A percentile compares a stretch with the other conserved stretches of the same genome.
Conservation (phyloP, 2,888 invertebrate species). For the Myopa testacea region DNA sequence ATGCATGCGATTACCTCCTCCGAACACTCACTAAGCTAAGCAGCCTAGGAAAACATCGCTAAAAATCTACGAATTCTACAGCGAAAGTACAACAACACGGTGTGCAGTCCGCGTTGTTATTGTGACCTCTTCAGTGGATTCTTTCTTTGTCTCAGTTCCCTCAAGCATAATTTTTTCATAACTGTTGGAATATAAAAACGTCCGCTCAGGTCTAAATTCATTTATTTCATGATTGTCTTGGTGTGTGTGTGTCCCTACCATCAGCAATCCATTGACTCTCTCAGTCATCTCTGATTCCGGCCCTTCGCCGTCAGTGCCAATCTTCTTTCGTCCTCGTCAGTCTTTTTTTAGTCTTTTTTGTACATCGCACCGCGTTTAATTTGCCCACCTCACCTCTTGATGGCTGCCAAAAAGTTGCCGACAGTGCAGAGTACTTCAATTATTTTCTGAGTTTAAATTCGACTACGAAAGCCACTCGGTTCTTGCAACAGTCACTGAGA, state of each 20-base stretch:
- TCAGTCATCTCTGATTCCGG: neutral
- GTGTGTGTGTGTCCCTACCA: neutral
- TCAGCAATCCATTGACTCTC: neutral
- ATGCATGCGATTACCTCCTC: too few species aligned
- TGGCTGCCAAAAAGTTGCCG: conserved; percentile 9
- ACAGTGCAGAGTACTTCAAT: neutral
- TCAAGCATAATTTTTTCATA: neutral
- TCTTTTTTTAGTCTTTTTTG: neutral
- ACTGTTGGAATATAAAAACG: too few species aligned
- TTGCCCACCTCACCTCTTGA: conserved; percentile 9
- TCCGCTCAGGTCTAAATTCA: neutral
- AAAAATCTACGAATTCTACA: neutral
- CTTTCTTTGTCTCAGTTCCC: too few species aligned
- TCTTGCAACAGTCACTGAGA: too few species aligned
- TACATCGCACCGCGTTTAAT: too few species aligned
- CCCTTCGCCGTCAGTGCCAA: too few species aligned
- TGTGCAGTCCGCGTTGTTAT: neutral
- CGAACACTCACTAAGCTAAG: too few species aligned
- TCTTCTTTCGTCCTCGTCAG: too few species aligned
- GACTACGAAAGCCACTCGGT: too few species aligned
- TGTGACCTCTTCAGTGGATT: too few species aligned
- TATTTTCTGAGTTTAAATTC: conserved; percentile 4
- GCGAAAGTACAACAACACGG: neutral
- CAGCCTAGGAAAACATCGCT: too few species aligned
- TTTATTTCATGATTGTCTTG: neutral